Base-by-base conservation (phyloP, 2,113 vertebrate genomes). In the Epinephelus moara region DNA sequence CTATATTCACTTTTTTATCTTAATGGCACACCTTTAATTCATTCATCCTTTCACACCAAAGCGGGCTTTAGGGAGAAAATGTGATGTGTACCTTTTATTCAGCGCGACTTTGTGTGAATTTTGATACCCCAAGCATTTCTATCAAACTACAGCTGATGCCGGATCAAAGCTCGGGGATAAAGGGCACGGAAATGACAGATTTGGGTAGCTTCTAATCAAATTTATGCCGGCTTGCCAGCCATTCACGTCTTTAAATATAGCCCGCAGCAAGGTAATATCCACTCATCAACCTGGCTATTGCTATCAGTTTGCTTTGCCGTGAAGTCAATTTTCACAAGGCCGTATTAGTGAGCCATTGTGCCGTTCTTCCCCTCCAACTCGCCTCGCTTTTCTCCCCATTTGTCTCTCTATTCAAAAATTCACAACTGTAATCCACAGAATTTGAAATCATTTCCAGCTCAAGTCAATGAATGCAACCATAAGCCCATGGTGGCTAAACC, bases 381-480 rank as follows among this genome's bases (percentile, higher is more conserved):
- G 12, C 60, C 45, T 56, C 70, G 49, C 49, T 37, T 75, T 70
- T 59, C 17, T 15, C 18, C 13, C 57, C 60, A 78, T 85, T 82
- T 85, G 52, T 87, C 59, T 85, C 69, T 74, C 84, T 85, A 81
- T 89, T 85, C 75, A 82, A 78, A 45, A 80, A 88, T 88, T 75
- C 80, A 52, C 63, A 78, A 85, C 92, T 74, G 55, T 88, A 89
- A 94, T 93, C 89, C 75, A 70, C 80, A 82, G 86, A 88, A 93
- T 94, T 90, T 86, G 53, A 93, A 94, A 90, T 92, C 50, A 91
- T 91, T 92, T 92, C 83, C 68, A 82, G 70, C 76, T 89, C 61
- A 73, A 90, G 84, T 90, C 87, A 89, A 85, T 85, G 87, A 94
- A 92, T 88, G 88, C 87, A 82, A 87, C 81, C 79, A 66, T 84